Conservation (phyloP, 1,140 invertebrate species). For the Tetraneura akinire region DNA sequence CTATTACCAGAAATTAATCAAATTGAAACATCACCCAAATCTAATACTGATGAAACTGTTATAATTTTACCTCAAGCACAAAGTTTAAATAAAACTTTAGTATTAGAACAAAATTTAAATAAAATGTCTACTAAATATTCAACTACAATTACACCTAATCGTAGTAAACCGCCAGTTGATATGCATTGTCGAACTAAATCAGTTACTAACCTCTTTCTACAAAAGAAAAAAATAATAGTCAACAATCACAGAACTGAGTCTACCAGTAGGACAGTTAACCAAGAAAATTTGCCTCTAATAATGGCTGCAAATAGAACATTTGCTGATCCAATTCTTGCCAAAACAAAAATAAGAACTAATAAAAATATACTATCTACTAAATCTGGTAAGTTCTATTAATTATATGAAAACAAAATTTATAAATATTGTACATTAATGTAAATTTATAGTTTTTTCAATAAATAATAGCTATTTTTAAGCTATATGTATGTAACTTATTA, state of each 20-base stretch:
- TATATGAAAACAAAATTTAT: no score
- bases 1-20: constrained; percentile 8
- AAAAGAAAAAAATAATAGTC: constrained; percentile 30
- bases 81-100: constrained; percentile 45
- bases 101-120: constrained; percentile 38
- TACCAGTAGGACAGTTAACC: constrained; percentile 1
- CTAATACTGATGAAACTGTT: constrained; percentile 35
- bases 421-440: no score
- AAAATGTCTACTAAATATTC: neutral
- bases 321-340: constrained; percentile 32
- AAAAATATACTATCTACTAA: constrained; percentile 36
- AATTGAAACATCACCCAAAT: constrained; percentile 6
- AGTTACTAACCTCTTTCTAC: constrained; percentile 28
- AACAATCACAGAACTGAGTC: constrained; percentile 26
- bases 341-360: constrained; percentile 39
- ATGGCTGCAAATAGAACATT: constrained; percentile 42
- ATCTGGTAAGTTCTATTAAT: constrained; percentile 24
- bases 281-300: constrained; percentile 42
- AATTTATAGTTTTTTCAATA: no score
- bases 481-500: no score
- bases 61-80: constrained; percentile 19
- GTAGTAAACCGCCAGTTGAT: constrained; percentile 42
- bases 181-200: constrained; percentile 44
- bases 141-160: constrained; percentile 33
- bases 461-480: no score